Percentiles rank a stretch among this genome's conserved stretches.
Evolutionary conservation across 2,888 invertebrate genomes (phyloP).

Genomic region (Caenorhabditis doughertyi): DNA sequence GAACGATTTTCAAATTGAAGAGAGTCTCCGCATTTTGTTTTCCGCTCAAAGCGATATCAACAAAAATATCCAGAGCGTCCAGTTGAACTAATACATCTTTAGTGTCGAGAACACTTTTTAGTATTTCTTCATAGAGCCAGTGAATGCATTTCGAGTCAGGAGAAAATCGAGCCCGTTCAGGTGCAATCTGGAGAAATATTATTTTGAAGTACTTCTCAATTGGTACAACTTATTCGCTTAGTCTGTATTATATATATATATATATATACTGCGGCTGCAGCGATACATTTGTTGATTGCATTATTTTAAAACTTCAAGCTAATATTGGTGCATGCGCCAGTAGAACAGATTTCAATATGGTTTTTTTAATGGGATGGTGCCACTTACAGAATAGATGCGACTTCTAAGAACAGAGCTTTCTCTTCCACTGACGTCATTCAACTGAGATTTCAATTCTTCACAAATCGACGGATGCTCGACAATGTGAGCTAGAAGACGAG

Average conservation of each 20-base stretch:
- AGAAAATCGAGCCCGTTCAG: constrained; percentile 13
- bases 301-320: too few species aligned
- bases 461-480: constrained; percentile 32
- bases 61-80: constrained; percentile 43
- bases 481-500: constrained; percentile 17
- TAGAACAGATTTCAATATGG: too few species aligned
- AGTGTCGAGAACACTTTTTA: constrained; percentile 4
- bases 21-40: constrained; percentile 36
- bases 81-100: constrained; percentile 51
- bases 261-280: too few species aligned
- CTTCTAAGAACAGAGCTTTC: constrained; percentile 1
- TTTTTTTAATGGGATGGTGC: too few species aligned
- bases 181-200: constrained; percentile 41
- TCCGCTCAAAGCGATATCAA: constrained; percentile 43
- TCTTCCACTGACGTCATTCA: constrained; percentile 7
- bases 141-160: constrained; percentile 19
- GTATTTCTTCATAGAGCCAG: constrained; percentile 34
- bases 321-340: too few species aligned
- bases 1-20: constrained; percentile 12
- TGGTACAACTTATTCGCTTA: too few species aligned
- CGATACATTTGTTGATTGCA: too few species aligned
- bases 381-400: constrained; percentile 32
- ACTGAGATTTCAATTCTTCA: constrained; percentile 43
- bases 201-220: too few species aligned
- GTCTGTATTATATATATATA: too few species aligned